Evolutionary conservation across 2,888 invertebrate genomes (phyloP).

Genomic region (Gari tellinella): DNA sequence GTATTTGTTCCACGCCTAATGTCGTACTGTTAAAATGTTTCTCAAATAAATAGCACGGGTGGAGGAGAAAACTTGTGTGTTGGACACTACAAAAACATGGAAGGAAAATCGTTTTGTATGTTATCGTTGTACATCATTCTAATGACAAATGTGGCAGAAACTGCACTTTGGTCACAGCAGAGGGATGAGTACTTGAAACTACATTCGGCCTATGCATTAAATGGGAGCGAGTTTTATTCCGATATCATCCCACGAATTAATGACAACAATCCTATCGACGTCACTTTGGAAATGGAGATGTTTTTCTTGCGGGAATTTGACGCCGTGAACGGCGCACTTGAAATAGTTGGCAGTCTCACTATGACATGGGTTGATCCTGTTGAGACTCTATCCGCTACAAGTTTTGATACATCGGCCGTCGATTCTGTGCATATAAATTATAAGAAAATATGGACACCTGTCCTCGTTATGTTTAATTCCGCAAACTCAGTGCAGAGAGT

Average conservation of each 20-base stretch:
- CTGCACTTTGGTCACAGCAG: too few relatives aligned
- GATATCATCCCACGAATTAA: constrained; percentile 11
- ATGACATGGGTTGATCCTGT: constrained; percentile 43
- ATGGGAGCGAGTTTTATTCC: not conserved
- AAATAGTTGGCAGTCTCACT: constrained; percentile 41
- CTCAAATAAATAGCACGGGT: too few relatives aligned
- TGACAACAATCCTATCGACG: constrained; percentile 16
- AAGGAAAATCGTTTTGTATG: too few relatives aligned
- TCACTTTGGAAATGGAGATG: constrained; percentile 25
- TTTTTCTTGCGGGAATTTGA: constrained; percentile 44
- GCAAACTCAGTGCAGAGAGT: constrained; percentile 41
- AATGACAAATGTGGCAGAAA: too few relatives aligned
- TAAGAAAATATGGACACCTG: constrained; percentile 46
- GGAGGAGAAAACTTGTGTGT: too few relatives aligned
- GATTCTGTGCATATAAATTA: constrained; percentile 28
- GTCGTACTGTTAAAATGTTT: too few relatives aligned
- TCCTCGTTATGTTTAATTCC: constrained; percentile 45
- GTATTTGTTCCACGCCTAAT: too few relatives aligned
- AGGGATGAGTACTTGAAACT: too few relatives aligned
- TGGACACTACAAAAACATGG: too few relatives aligned
- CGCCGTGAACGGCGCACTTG: constrained; percentile 44
- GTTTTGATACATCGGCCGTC: constrained; percentile 2
- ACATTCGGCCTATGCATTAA: too few relatives aligned
- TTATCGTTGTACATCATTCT: too few relatives aligned
- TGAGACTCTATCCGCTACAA: not conserved